phyloP scores from a whole-genome alignment of 2,888 invertebrate genomes.

The Myopa tessellatipennis region DNA sequence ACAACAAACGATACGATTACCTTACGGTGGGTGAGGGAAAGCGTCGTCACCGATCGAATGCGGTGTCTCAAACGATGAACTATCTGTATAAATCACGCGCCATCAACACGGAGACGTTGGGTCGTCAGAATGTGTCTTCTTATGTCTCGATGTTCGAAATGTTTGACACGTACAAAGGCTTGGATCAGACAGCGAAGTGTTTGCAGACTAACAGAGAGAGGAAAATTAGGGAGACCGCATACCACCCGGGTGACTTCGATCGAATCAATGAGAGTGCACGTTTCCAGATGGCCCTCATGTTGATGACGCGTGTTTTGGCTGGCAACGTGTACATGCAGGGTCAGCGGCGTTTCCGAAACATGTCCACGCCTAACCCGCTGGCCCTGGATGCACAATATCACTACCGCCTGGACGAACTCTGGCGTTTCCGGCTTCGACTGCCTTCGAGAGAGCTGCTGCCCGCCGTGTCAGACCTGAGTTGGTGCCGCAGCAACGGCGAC shows the following conservation, averaged over 20 bases:
- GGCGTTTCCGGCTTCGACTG: conserved; percentile 73
- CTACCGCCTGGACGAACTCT: conserved; percentile 76
- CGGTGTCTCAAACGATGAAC: conserved; percentile 78
- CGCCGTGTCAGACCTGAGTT: conserved; percentile 74
- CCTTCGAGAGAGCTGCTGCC: conserved; percentile 64
- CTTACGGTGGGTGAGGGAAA: conserved; percentile 77
- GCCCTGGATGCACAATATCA: conserved; percentile 75
- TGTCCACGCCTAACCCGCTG: conserved; percentile 73
- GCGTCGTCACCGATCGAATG: conserved; percentile 73
- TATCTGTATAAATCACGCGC: conserved; percentile 74
- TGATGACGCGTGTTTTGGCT: conserved; percentile 79
- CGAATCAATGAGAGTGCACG: conserved; percentile 54
- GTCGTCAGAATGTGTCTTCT: conserved; percentile 71
- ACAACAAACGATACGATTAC: conserved; percentile 77
- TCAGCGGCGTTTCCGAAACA: conserved; percentile 79
- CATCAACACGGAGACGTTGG: conserved; percentile 72
- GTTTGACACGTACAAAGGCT: conserved; percentile 75
- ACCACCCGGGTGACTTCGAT: conserved; percentile 59
- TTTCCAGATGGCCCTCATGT: conserved; percentile 74
- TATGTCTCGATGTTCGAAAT: conserved; percentile 84
- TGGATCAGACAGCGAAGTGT: conserved; percentile 63
- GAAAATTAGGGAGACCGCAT: conserved; percentile 66
- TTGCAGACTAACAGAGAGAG: conserved; percentile 68
- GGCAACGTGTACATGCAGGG: conserved; percentile 75
- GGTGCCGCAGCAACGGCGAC: conserved; percentile 77